Conservation (phyloP, 2,113 vertebrate genomes). For the Genyomyrus donnyi region DNA sequence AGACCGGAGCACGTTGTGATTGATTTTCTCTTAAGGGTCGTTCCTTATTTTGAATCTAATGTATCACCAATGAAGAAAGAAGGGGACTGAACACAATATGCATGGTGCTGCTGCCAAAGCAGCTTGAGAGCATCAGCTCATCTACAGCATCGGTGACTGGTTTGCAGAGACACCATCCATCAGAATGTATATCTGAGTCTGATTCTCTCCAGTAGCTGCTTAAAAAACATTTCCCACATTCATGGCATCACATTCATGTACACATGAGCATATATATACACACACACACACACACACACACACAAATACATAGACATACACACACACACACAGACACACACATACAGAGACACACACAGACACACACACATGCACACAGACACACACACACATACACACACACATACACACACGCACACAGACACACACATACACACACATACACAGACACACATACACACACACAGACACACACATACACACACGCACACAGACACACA, state of each 20-base stretch:
- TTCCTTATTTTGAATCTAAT: neutral
- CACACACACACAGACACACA: too few species aligned
- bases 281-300: too few species aligned
- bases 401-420: too few species aligned
- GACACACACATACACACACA: too few species aligned
- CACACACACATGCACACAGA: neutral
- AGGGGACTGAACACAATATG: neutral
- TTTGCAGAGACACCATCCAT: neutral
- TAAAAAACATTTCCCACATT: neutral
- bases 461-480: too few species aligned
- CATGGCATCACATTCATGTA: neutral
- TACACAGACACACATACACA: too few species aligned
- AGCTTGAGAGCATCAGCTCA: neutral
- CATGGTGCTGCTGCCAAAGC: neutral
- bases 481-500: too few species aligned
- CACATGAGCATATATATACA: neutral
- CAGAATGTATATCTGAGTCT: neutral
- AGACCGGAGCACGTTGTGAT: neutral
- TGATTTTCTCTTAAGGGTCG: neutral
- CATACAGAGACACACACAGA: fast-evolving
- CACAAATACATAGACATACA: fast-evolving
- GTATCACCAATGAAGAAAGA: neutral
- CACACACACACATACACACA: too few species aligned
- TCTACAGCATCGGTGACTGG: neutral
- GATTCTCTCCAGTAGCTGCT: neutral